phyloP scores from a whole-genome alignment of 2,113 vertebrate species.

The Forbesichthys agassizii region DNA sequence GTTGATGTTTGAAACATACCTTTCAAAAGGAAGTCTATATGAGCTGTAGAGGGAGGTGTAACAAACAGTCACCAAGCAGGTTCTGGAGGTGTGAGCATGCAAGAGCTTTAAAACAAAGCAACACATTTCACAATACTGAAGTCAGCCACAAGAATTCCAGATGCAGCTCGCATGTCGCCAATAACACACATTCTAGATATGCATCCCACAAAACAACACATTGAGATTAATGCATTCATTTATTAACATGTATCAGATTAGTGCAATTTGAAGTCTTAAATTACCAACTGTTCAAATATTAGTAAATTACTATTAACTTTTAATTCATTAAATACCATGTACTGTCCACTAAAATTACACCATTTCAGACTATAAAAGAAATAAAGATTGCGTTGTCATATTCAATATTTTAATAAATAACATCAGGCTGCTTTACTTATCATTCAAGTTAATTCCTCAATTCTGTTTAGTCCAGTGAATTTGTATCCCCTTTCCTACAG shows the following conservation, averaged over 20 bases:
- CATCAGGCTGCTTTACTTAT: too few relatives aligned
- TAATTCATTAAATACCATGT: background rate
- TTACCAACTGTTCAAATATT: background rate
- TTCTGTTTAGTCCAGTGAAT: too few relatives aligned
- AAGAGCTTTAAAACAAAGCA: background rate
- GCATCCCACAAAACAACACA: constrained; percentile 6
- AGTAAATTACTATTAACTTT: constrained; percentile 18
- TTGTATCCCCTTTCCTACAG: too few relatives aligned
- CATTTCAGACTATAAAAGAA: background rate
- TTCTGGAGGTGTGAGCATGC: too few relatives aligned
- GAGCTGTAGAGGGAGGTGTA: too few relatives aligned
- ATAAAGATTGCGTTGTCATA: constrained; percentile 15
- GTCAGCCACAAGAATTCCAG: background rate
- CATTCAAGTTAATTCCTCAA: too few relatives aligned
- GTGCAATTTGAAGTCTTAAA: constrained; percentile 19
- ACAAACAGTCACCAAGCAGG: too few relatives aligned
- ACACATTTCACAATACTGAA: background rate
- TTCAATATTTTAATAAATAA: too few relatives aligned
- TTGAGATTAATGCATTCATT: background rate
- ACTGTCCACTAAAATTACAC: background rate
- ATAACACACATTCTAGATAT: constrained; percentile 4
- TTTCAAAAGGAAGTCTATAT: too few relatives aligned
- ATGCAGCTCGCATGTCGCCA: background rate
- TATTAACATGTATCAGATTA: constrained; percentile 31
- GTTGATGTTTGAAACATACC: too few relatives aligned